phyloP scores from a whole-genome alignment of 1,140 invertebrate genomes.

The Helicoverpa zea region DNA sequence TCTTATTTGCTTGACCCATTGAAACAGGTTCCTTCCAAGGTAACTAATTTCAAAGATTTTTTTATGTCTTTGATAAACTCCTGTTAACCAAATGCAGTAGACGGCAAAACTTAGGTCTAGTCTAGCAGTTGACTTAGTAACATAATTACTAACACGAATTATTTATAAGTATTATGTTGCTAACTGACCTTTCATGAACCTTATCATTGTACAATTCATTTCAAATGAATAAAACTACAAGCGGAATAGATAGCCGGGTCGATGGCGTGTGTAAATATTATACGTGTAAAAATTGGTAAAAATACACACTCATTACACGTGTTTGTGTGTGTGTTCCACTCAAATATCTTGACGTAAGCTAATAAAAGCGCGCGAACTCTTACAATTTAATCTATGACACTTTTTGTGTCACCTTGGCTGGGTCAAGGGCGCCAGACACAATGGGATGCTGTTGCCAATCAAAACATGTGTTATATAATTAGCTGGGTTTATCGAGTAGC shows the following conservation, averaged over 20 bases:
- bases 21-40: too few relatives aligned
- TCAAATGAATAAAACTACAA: neutral
- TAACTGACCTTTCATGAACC: neutral
- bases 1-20: too few relatives aligned
- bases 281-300: slow-evolving; percentile 1
- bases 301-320: neutral
- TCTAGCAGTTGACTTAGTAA: too few relatives aligned
- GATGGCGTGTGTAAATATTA: slow-evolving; percentile 8
- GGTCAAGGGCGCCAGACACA: neutral
- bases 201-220: too few relatives aligned
- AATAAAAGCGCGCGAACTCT: neutral
- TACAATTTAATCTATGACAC: slow-evolving; percentile 8
- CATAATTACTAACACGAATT: too few relatives aligned
- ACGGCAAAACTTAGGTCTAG: too few relatives aligned
- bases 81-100: too few relatives aligned
- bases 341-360: neutral
- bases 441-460: slow-evolving; percentile 5
- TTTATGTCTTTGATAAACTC: too few relatives aligned
- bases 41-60: too few relatives aligned
- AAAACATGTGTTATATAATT: neutral
- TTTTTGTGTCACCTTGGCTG: neutral
- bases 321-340: neutral
- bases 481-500: neutral
- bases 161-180: too few relatives aligned
- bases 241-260: neutral